These are phyloP conservation scores for Lutjanus erythropterus DNA, from an alignment of 2,113 vertebrate genomes.

Conservation along the genomic window DNA sequence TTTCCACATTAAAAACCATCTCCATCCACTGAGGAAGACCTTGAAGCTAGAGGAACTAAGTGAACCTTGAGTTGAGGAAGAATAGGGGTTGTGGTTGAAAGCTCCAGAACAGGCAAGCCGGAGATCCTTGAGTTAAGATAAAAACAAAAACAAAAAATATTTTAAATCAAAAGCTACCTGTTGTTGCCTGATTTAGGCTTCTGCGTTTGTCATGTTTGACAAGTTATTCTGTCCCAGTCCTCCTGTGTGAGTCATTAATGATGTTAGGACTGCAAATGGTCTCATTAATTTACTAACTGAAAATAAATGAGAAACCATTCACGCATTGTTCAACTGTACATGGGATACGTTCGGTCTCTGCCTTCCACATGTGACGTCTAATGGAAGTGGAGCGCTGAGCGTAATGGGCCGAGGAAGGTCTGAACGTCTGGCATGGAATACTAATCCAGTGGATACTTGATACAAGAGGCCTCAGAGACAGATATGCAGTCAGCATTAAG, in stretches of 20 bases:
- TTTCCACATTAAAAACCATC: neutral
- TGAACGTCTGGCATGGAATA: slow-evolving; percentile 38
- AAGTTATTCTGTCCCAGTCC: neutral
- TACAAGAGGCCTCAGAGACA: slow-evolving; percentile 46
- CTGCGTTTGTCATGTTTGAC: neutral
- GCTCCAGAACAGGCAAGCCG: neutral
- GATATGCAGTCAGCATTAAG: slow-evolving; percentile 50
- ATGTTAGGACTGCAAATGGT: neutral
- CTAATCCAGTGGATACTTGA: slow-evolving; percentile 58
- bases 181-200: neutral
- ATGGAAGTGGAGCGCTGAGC: slow-evolving; percentile 14
- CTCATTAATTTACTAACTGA: slow-evolving; percentile 3
- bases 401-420: slow-evolving; percentile 22
- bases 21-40: neutral
- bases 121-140: neutral
- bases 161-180: neutral
- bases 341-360: neutral
- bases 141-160: neutral
- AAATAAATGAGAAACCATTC: slow-evolving; percentile 9
- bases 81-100: neutral
- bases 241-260: neutral
- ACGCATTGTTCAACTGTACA: neutral
- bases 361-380: slow-evolving; percentile 17
- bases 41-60: too few species aligned
- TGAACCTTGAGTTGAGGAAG: neutral